Percentiles rank a stretch among this genome's conserved stretches.
These are phyloP conservation scores for Vanacampus margaritifer DNA, from an alignment of 2,113 vertebrate species.

Conservation along the genomic window DNA sequence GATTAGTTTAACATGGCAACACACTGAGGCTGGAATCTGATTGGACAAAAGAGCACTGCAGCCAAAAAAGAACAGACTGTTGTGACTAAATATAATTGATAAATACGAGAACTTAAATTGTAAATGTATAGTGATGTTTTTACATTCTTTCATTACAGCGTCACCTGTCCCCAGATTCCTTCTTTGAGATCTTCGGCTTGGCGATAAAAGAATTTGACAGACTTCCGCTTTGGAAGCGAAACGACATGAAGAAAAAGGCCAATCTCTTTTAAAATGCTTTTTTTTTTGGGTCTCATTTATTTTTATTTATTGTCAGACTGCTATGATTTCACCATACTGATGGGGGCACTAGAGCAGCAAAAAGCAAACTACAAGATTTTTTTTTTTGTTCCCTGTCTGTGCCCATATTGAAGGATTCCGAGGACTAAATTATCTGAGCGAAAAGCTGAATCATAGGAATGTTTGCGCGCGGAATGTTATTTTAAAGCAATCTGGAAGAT, in stretches of 20 bases:
- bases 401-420: background rate
- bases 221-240: constrained; percentile 96
- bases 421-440: constrained; percentile 5
- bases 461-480: background rate
- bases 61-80: no score
- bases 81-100: no score
- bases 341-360: constrained; percentile 1
- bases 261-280: constrained; percentile 82
- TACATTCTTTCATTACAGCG: constrained; percentile 67
- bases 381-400: background rate
- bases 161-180: constrained; percentile 86
- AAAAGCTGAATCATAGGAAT: constrained; percentile 2
- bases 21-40: no score
- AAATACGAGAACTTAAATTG: no score
- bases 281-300: background rate
- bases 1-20: no score
- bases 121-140: no score
- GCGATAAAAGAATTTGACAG: constrained; percentile 87
- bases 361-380: background rate
- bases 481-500: background rate
- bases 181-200: constrained; percentile 91
- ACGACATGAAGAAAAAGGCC: constrained; percentile 93
- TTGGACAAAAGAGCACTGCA: no score
- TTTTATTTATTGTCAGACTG: constrained; percentile 9
- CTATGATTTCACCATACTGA: background rate